Evolutionary conservation across 2,888 invertebrate species (phyloP), one percentile per base, ranked within the genome.

Genomic region (Rhimphoctona megacephalus): DNA sequence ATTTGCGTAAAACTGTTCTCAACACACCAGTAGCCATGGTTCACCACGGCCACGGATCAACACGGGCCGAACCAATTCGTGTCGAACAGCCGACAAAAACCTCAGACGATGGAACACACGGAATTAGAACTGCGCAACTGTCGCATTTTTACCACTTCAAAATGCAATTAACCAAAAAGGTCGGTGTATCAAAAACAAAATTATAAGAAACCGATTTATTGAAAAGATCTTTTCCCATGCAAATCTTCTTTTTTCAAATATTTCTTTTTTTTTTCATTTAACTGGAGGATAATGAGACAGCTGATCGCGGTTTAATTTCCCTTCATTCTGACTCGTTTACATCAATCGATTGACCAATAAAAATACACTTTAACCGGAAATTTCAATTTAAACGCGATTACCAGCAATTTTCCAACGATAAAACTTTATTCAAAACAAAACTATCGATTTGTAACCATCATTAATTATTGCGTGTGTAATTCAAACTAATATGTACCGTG

Each of bases 1-100:
- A 95, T 95, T 96, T 96, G 93, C 95, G 95, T 91, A 96, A 93
- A 94, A 96, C 95, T 91, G 95, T 95, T 95, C 94, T 94, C 88
- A 95, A 92, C 77, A 95, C 92, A 85, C 91, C 93, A 84, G 91
- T 91, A 84, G 93, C 93, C 93, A 93, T 93, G 78, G 91, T 92
- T 87, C 66, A 85, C 86, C 82, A 85, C 86, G 85, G 85, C 83
- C 73, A 33, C 67, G 52, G 69, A 46, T 81, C 49, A 54, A 46
- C 49, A 52, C 66, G 22, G 43, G 30, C 49, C 49, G 52, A n/a
- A 70, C 43, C 61, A 61, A 61, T n/a, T 61, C 61, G 61, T 49
- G 11, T 25, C 30, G 33, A 33, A 33, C 33, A 22, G 54, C 54
- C 54, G 54, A 61, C 61, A 11, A 61, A 25, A 30, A 30, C 17